Base-by-base conservation (phyloP, 1,140 invertebrate species). In the Leptinotarsa defecta region DNA sequence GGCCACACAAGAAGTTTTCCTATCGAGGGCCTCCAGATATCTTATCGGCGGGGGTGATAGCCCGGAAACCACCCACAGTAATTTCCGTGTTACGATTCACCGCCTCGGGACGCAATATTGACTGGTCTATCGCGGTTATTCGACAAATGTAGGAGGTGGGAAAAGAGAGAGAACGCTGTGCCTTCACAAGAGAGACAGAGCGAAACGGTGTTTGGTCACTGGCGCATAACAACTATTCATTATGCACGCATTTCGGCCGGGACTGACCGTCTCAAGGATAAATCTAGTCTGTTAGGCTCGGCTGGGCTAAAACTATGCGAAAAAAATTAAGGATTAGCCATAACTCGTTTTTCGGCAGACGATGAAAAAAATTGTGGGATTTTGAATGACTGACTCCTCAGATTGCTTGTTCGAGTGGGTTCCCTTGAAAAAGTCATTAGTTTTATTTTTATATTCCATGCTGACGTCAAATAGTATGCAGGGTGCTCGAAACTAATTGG, bases 241-340 rank as follows among this genome's bases (percentile, higher is more conserved):
- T 83, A 83, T 83, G 80, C 80, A 83, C 82, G 82, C 82, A 83
- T 83, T 83, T 83, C 63, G 81, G 78, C 78, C 78, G 80, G 76
- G 77, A 79, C 78, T 81, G 78, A 81, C 80, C 80, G 82, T 83
- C 82, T 83, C 82, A 83, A 83, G 82, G 82, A 80, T 79, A 81
- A 78, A 75, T 80, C 78, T 78, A 76, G 78, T 79, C 78, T 77
- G 76, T 68, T 78, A 79, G 77, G 74, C 76, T 70, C 76, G 77
- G 74, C 71, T 71, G 69, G 20, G 69, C 69, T 24, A 57, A 48
- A 71, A 71, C 52, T 57, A 57, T 6, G 52, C 15, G 52, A 57
- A 57, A 57, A 57, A 57, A 57, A 57, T 57, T 57, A 19, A 57
- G 52, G 52, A 57, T 57, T 43, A 15, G 13, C 52, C 4, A 57